A percentile compares a stretch with the other conserved stretches of the same genome.
phyloP scores from a whole-genome alignment of 1,140 invertebrate genomes.

The Dreissena polymorpha region DNA sequence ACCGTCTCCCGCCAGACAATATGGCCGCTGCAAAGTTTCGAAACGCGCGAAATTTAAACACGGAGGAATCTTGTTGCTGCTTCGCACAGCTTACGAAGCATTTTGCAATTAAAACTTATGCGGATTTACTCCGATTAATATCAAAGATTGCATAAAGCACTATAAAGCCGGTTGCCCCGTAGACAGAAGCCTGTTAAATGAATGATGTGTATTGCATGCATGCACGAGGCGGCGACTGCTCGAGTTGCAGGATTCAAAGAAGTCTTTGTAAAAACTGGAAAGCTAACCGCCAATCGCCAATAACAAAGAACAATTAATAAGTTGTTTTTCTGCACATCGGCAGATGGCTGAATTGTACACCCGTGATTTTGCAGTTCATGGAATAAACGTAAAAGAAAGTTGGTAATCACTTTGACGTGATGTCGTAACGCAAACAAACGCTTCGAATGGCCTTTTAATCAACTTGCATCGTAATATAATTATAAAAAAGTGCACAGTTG shows the following conservation, averaged over 20 bases:
- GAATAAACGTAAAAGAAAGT: slow-evolving; percentile 55
- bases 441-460: slow-evolving; percentile 56
- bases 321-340: slow-evolving; percentile 63
- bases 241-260: slow-evolving; percentile 52
- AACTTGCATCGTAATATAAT: slow-evolving; percentile 60
- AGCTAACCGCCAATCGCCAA: slow-evolving; percentile 64
- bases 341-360: slow-evolving; percentile 60
- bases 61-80: neutral
- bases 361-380: slow-evolving; percentile 55
- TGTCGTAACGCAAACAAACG: slow-evolving; percentile 52
- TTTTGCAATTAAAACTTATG: neutral
- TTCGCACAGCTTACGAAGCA: neutral
- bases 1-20: slow-evolving; percentile 32
- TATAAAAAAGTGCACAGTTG: slow-evolving; percentile 45
- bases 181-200: neutral
- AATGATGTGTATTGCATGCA: slow-evolving; percentile 41
- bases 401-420: slow-evolving; percentile 55
- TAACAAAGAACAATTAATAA: slow-evolving; percentile 69
- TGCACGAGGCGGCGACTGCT: slow-evolving; percentile 37
- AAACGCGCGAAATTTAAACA: slow-evolving; percentile 40
- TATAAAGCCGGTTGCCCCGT: neutral
- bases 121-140: slow-evolving; percentile 1
- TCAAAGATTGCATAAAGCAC: neutral
- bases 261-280: slow-evolving; percentile 59
- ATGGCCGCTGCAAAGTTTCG: slow-evolving; percentile 45